A percentile compares a stretch with the other conserved stretches of the same genome.
phyloP scores from a whole-genome alignment of 2,888 invertebrate species.

The Eurois occulta region DNA sequence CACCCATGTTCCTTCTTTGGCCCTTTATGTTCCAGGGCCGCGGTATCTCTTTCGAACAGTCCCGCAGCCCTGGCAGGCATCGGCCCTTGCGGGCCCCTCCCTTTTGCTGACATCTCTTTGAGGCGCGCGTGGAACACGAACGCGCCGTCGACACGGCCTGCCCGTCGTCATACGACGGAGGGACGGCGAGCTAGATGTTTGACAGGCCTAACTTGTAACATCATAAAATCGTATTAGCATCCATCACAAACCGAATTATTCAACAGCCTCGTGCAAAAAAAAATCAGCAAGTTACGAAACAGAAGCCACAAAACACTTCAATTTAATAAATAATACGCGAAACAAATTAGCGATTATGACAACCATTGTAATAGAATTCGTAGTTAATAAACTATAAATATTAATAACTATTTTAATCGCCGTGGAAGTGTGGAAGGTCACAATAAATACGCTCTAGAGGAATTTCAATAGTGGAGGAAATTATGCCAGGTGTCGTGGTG shows the following conservation, averaged over 20 bases:
- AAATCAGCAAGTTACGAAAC: not conserved
- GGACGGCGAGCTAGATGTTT: too few species aligned
- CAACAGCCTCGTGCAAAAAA: not conserved
- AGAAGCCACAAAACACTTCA: not conserved
- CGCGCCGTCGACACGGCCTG: too few species aligned
- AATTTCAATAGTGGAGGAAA: slow-evolving; percentile 33
- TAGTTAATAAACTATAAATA: slow-evolving; percentile 22
- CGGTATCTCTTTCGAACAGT: too few species aligned
- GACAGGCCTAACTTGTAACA: too few species aligned
- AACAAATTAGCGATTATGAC: slow-evolving; percentile 28
- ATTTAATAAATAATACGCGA: slow-evolving; percentile 13
- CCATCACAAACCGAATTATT: not conserved
- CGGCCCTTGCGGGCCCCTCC: too few species aligned
- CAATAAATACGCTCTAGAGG: slow-evolving; percentile 23
- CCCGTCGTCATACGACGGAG: too few species aligned
- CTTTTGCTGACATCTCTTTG: too few species aligned
- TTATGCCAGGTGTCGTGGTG: slow-evolving; percentile 4
- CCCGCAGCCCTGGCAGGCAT: too few species aligned
- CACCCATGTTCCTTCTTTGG: too few species aligned
- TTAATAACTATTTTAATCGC: slow-evolving; percentile 27
- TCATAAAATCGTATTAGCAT: not conserved
- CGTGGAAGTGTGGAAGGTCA: slow-evolving; percentile 28
- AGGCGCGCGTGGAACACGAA: too few species aligned
- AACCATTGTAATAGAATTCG: slow-evolving; percentile 25
- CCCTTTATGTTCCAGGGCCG: too few species aligned